Evolutionary conservation across 2,888 invertebrate species (phyloP), one percentile per base, ranked within the genome.

Genomic region (Caenorhabditis wallacei): DNA sequence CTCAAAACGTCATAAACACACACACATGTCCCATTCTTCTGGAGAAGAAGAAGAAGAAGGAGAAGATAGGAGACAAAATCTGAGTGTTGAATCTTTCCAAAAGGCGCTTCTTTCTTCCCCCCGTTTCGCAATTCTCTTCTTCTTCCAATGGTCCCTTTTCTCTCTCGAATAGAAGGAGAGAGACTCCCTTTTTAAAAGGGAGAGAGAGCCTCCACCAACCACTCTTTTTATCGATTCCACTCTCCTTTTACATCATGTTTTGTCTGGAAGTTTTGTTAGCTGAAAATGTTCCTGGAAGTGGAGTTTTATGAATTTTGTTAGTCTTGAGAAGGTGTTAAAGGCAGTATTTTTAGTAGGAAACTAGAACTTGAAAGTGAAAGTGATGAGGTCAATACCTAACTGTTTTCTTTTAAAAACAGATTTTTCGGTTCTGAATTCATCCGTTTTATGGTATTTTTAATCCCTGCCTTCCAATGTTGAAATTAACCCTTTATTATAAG

Each of bases 31-130:
- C 20, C 43, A n/a, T 18, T 37, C 24, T 26, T 37, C 13, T 20
- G 40, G 48, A 63, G 26, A 63, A 20, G 22, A 22, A 20, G 48
- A 46, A 64, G 18, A 53, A 24, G 26, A 24, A 68, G 53, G n/a
- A 53, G 37, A 18, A 26, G n/a, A n/a, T n/a, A n/a, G 26, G 43
- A 51, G 51, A 37, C 22, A 40, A 37, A 57, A 54, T 69, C 69
- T 57, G 56, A 54, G 69, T 56, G 51, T 51, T 53, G 66, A 66
- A 66, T 66, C 53, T 64, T 24, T 48, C 26, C 37, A 54, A 56
- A 61, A 61, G 43, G 24, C 24, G 40, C 24, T 20, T 7, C 43
- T 22, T 46, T n/a, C n/a, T 8, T 8, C 30, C 8, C 30, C 18
- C 20, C 48, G 48, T 51, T 64, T 51, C 64, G 51, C 63, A 63